These are phyloP conservation scores for Oenanthe melanoleuca DNA, from an alignment of 2,113 vertebrate genomes.

Conservation along the genomic window DNA sequence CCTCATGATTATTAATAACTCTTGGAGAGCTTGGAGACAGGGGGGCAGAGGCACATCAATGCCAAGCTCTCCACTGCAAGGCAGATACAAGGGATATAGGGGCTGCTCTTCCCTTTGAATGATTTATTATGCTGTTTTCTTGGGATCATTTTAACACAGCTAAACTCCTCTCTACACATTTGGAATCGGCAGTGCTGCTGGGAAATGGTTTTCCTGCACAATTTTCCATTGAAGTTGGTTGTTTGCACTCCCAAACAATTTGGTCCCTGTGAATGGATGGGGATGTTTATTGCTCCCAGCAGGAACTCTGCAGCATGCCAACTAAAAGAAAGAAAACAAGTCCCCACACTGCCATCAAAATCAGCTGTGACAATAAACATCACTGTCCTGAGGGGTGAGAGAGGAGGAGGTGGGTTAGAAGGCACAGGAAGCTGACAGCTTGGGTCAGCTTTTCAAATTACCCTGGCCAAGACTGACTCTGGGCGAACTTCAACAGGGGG, in stretches of 20 bases:
- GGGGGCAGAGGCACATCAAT: neutral
- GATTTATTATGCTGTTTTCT: neutral
- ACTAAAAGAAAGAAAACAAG: constrained; percentile 13
- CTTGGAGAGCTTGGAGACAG: neutral
- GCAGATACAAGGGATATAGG: fast-evolving
- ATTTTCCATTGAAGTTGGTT: neutral
- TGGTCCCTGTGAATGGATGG: neutral
- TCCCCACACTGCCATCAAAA: neutral
- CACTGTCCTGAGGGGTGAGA: neutral
- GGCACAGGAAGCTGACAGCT: neutral
- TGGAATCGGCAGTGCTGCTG: neutral
- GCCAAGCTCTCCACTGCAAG: neutral
- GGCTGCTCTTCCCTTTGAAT: neutral
- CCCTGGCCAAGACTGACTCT: neutral
- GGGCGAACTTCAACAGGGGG: neutral
- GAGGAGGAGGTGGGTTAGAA: neutral
- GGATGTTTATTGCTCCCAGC: constrained; percentile 36
- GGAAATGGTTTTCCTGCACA: neutral
- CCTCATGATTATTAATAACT: fast-evolving
- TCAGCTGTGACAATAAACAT: constrained; percentile 32
- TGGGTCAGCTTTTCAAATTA: neutral
- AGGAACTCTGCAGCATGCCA: neutral
- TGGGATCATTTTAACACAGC: neutral
- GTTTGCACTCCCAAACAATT: constrained; percentile 19
- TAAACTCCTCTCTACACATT: neutral